phyloP scores from a whole-genome alignment of 92 coral and sea anemone species.

The Palythoa caribaeorum region DNA sequence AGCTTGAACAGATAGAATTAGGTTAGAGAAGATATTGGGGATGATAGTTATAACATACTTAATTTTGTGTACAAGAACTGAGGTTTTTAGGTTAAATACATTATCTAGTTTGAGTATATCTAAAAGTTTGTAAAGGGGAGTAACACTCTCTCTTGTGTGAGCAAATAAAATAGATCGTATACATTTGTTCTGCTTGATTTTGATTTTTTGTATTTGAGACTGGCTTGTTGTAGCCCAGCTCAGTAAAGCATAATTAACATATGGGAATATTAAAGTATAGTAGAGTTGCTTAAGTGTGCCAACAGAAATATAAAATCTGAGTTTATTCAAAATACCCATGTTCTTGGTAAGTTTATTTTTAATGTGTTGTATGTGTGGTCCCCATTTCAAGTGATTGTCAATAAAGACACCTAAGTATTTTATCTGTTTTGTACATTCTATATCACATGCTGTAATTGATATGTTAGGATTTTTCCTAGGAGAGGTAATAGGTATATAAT shows the following conservation, averaged over 20 bases:
- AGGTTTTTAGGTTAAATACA: conserved; percentile 57
- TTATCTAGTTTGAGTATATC: conserved; percentile 59
- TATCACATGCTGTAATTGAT: no score
- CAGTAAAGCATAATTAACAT: conserved; percentile 50
- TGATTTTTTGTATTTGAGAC: conserved; percentile 24
- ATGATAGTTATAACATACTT: conserved; percentile 22
- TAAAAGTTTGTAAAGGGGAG: conserved; percentile 51
- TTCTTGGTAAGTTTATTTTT: no score
- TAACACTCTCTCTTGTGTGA: conserved; percentile 41
- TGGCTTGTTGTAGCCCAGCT: conserved; percentile 59
- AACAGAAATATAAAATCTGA: conserved; percentile 33
- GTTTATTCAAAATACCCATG: no score
- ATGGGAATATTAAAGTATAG: conserved; percentile 50
- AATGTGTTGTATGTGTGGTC: no score
- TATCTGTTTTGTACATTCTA: no score
- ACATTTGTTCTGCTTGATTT: conserved; percentile 64
- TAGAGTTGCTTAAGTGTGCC: conserved; percentile 49
- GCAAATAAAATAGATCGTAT: conserved; percentile 69
- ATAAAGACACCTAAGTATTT: no score
- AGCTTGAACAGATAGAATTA: no score
- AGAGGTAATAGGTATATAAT: no score
- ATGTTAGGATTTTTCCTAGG: no score
- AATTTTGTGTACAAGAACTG: conserved; percentile 52
- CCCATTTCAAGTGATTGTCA: no score
- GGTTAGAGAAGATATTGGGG: conserved; percentile 42